Base-by-base conservation (phyloP, 2,797 vertebrate genomes). In the Hipposideros larvatus region DNA sequence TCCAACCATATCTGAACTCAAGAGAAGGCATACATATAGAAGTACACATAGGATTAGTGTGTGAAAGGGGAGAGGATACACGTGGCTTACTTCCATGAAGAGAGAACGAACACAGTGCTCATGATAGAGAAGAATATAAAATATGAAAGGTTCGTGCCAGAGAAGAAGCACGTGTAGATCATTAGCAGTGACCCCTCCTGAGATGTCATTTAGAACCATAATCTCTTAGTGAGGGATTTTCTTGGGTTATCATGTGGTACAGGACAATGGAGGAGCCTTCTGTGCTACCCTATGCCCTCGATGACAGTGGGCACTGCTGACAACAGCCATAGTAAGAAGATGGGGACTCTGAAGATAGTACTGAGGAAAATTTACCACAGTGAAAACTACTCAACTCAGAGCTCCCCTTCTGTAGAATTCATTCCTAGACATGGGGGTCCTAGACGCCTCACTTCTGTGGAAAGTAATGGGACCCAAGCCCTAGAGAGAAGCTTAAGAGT, bases 171-270 rank as follows among this genome's bases (percentile, higher is more conserved):
- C 26, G 7, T 79, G 24, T 57, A 37, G n/a, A 48, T 73, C 7
- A 43, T 37, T 75, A 57, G 41, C 84, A 84, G 63, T 53, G 37
- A 14, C 34, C 57, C 7, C 16, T 96, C 75, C 70, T 91, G 51
- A 94, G 48, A 84, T 51, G 61, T 70, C 82, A 66, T 63, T 94
- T 93, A 91, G 63, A 96, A 78, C 14, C 15, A 34, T 43, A 93
- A 59, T 53, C 28, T 57, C 77, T 86, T 91, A 92, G 48, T 43
- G 41, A 92, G 21, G 34, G 43, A 24, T 87, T 90, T 93, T 79
- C 53, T 61, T 53, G 43, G 78, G 11, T 77, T 71, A 9, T 70
- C 37, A 61, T 34, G 7, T 79, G 37, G n/a, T 87, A 70, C 61
- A 53, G 37, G 51, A 87, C 80, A 90, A 89, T n/a, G 57, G 41